Base-by-base conservation (phyloP, 2,113 vertebrate genomes). In the Leptobrachium leishanense region DNA sequence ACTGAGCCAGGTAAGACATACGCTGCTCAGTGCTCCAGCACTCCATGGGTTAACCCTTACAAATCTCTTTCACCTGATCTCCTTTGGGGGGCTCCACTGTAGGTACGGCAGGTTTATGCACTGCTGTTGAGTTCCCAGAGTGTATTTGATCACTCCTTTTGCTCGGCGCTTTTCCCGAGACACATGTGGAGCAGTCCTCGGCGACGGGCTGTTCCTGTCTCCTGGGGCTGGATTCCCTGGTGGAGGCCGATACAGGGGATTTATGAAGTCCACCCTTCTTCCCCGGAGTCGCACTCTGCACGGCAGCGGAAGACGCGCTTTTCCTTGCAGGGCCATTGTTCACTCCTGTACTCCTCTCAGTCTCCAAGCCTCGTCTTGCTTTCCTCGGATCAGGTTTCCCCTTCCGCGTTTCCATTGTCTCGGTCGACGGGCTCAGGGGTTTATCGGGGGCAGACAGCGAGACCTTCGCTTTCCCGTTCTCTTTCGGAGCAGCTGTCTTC, bases 291-390 rank as follows among this genome's bases (percentile, higher is more conserved):
- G 89, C 91, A 0, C 87, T 88, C n/a, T 88, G 90, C 2, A 83
- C 83, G 76, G 90, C 88, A 40, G 88, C 85, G 75, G 89, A 88
- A 79, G 69, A 73, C 41, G 79, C 9, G 2, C 41, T 11, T 72
- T 80, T 80, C 53, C 42, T 74, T 41, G 64, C 5, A 39, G 44
- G n/a, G 44, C 41, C 85, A 81, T 83, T 89, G 73, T 84, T 87
- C 67, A 90, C 85, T 62, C 86, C 74, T 76, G 90, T 0, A 4
- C 43, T 57, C 1, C 15, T 5, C 5, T 57, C 77, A 79, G 90
- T 92, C 83, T 91, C 89, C 0, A 83, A 83, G 73, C 90, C 88
- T 4, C 94, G 93, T 84, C 96, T 98, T 43, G 90, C 82, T n/a
- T 92, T 93, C 13, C 93, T 93, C 59, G 13, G 87, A 74, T 94